Evolutionary conservation across 1,140 invertebrate species (phyloP), one percentile per base, ranked within the genome.

Genomic region (Drosophila littoralis): DNA sequence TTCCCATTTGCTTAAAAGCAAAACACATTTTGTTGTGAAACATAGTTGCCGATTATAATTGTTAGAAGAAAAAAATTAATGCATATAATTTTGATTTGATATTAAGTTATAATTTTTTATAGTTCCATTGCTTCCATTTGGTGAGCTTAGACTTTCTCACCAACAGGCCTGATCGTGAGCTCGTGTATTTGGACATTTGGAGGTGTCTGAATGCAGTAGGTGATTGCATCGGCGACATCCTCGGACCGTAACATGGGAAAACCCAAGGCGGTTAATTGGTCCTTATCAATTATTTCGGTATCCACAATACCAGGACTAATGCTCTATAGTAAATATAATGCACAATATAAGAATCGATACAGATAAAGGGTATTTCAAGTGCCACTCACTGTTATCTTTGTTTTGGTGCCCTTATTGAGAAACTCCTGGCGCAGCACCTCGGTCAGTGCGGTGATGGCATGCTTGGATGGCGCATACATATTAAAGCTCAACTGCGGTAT

Each of bases 151-250:
- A 86, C 51, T 28, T n/a, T 57, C 50, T 91, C 91, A 7, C 91
- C 91, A 1, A 91, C 1, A 10, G 91, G 90, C 59, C 91, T 91
- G 13, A 92, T 91, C 8, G 12, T 90, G 13, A 92, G 43, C 33
- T 92, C 91, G 36, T 91, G 88, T 42, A 92, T 91, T 59, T 92
- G 81, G 0, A 92, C 91, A 81, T 84, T 73, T 0, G 89, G 85
- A 0, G 90, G 90, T 0, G 90, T 91, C 3, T 92, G 91, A 6
- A 96, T 78, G 8, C 93, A 93, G 75, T 95, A 96, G 3, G 94
- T 66, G 0, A 95, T 85, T 2, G 93, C 93, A 68, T 95, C 93
- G 4, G 94, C 93, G 0, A 96, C 84, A 67, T 95, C 94, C 38
- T 93, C 77, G 0, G 92, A 54, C 80, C 75, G 60, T 9, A 77